A percentile compares a stretch with the other conserved stretches of the same genome.
Conservation (phyloP, 2,888 invertebrate genomes). For the Cerceris ruficornis region DNA sequence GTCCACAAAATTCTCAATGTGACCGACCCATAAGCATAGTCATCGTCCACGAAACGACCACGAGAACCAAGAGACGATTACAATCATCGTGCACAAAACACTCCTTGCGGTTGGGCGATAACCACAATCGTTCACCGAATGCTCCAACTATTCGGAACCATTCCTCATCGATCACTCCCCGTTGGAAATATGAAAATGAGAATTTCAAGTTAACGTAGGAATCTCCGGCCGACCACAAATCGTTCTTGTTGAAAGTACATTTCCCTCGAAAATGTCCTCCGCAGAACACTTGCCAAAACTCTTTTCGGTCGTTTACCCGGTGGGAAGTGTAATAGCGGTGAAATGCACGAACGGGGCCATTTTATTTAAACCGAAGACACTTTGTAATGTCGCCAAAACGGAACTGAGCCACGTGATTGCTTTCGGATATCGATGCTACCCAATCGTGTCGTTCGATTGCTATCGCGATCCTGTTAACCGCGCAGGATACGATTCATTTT, state of each 20-base stretch:
- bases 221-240: not conserved
- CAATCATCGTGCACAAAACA: too few relatives aligned
- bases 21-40: too few relatives aligned
- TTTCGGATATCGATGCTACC: conserved; percentile 35
- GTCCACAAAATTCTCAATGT: too few relatives aligned
- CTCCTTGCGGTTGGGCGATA: too few relatives aligned
- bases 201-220: not conserved
- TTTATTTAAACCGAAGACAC: conserved; percentile 36
- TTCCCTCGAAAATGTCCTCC: not conserved
- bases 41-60: too few relatives aligned
- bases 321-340: not conserved
- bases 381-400: conserved; percentile 44
- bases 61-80: too few relatives aligned
- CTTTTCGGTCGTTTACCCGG: not conserved
- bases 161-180: too few relatives aligned
- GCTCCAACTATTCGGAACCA: too few relatives aligned
- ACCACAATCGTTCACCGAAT: too few relatives aligned
- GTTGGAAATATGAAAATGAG: too few relatives aligned
- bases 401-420: conserved; percentile 38
- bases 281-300: not conserved
- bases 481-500: conserved; percentile 34
- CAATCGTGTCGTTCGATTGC: conserved; percentile 9
- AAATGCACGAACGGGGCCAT: conserved; percentile 4
- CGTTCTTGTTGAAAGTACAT: not conserved
- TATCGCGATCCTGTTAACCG: conserved; percentile 38